Conservation (phyloP, 2,888 invertebrate genomes). For the Campoletis raptor region DNA sequence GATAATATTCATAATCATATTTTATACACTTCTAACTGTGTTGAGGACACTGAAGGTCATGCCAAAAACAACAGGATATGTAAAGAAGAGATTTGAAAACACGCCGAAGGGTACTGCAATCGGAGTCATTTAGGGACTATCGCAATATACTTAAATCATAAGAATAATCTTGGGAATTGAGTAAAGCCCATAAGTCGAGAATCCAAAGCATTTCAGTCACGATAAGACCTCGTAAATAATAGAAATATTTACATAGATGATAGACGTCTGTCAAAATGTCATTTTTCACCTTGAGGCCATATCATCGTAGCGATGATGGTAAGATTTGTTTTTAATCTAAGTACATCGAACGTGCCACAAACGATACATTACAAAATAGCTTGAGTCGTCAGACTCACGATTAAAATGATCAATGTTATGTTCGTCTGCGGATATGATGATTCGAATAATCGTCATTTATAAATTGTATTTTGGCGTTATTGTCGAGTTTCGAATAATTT, state of each 20-base stretch:
- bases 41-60: background rate
- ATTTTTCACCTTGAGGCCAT: background rate
- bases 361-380: conserved; percentile 4
- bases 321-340: background rate
- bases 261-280: background rate
- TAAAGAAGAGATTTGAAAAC: background rate
- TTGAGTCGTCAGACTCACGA: conserved; percentile 9
- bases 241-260: background rate
- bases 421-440: conserved; percentile 25
- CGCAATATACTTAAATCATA: background rate
- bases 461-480: conserved; percentile 43
- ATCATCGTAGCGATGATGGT: background rate
- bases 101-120: background rate
- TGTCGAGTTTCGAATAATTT: conserved; percentile 44
- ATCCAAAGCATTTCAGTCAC: background rate
- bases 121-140: background rate
- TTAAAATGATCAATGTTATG: conserved; percentile 39
- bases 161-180: background rate
- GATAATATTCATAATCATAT: background rate
- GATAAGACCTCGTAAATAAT: conserved; percentile 9
- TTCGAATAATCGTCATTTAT: conserved; percentile 30
- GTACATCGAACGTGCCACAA: background rate
- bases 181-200: conserved; percentile 4
- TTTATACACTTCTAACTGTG: background rate
- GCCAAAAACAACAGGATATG: background rate